Evolutionary conservation across 2,797 vertebrate species (phyloP), one percentile per base, ranked within the genome.

Genomic region (Chelidonichthys spinosus): DNA sequence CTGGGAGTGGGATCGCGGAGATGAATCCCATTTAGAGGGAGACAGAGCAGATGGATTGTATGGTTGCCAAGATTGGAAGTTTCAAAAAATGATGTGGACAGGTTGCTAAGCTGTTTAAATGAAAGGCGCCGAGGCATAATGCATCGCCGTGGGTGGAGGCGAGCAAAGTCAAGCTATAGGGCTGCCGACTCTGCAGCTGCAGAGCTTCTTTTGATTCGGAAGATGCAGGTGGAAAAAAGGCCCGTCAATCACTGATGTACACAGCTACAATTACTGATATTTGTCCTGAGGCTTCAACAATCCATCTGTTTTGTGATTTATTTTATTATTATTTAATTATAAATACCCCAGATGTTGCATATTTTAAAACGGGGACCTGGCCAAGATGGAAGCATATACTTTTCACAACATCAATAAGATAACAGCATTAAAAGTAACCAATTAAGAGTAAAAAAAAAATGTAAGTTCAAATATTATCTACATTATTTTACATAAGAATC

Each of bases 51-150:
- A 88, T 79, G 84, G 84, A 88, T 76, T 17, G 7, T 11, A 69
- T 76, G 71, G 70, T 75, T 87, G 80, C 85, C 78, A 85, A 65
- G 73, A 86, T 14, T 63, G 60, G 52, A 79, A 60, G 72, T 72
- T 79, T 85, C 54, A 2, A 18, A 11, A 71, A 88, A 76, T 17
- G 4, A 18, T 71, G 81, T 74, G 1, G 72, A 87, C 79, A 81
- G 81, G 84, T 87, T 89, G 85, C 74, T 79, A 64, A 85, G 80
- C 66, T 59, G 64, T 82, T 85, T 79, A 83, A 88, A 84, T 77
- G 70, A 62, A 83, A 85, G 68, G 64, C 25, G 35, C 59, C 6
- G 66, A 87, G 68, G 78, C 33, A 4, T 50, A 59, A 76, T 59
- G 61, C 55, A 70, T 82, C 59, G 25, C 69, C 71, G 61, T 73